phyloP scores from a whole-genome alignment of 2,888 invertebrate genomes.

The Hydrotaea diabolus region DNA sequence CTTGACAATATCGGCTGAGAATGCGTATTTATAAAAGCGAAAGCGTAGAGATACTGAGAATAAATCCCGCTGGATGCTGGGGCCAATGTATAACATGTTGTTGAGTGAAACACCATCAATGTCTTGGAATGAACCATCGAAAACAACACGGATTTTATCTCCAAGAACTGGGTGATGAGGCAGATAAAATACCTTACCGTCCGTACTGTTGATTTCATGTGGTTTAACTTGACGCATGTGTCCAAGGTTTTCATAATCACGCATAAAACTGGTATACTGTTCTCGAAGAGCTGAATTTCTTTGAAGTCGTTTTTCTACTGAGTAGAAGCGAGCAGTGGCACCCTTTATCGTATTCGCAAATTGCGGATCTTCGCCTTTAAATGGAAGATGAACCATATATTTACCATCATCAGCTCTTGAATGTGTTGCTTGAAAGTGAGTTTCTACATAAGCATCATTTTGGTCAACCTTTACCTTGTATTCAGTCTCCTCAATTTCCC shows the following conservation, averaged over 20 bases:
- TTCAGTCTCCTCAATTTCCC: too few relatives aligned
- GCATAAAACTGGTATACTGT: conserved; percentile 31
- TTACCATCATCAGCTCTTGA: conserved; percentile 15
- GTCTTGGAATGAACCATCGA: conserved; percentile 39
- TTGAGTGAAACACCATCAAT: conserved; percentile 19
- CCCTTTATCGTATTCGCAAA: conserved; percentile 22
- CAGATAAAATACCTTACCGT: conserved; percentile 40
- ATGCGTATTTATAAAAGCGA: conserved; percentile 38
- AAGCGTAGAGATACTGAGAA: conserved; percentile 44
- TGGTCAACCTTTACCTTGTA: too few relatives aligned
- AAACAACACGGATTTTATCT: conserved; percentile 11
- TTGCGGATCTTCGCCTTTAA: conserved; percentile 20
- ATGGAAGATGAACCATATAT: conserved; percentile 39
- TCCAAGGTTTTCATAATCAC: conserved; percentile 15
- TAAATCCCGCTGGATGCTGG: conserved; percentile 39
- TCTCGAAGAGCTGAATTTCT: conserved; percentile 18
- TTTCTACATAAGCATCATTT: too few relatives aligned
- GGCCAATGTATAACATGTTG: conserved; percentile 27
- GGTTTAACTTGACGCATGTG: background rate
- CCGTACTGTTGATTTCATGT: background rate
- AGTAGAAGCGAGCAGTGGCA: conserved; percentile 19
- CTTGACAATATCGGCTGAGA: conserved; percentile 41
- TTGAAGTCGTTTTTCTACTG: conserved; percentile 34
- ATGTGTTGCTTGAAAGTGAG: too few relatives aligned
- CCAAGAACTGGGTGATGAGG: conserved; percentile 51